Evolutionary conservation across 2,888 invertebrate species (phyloP), one percentile per base, ranked within the genome.

Genomic region (Philonicus albiceps): DNA sequence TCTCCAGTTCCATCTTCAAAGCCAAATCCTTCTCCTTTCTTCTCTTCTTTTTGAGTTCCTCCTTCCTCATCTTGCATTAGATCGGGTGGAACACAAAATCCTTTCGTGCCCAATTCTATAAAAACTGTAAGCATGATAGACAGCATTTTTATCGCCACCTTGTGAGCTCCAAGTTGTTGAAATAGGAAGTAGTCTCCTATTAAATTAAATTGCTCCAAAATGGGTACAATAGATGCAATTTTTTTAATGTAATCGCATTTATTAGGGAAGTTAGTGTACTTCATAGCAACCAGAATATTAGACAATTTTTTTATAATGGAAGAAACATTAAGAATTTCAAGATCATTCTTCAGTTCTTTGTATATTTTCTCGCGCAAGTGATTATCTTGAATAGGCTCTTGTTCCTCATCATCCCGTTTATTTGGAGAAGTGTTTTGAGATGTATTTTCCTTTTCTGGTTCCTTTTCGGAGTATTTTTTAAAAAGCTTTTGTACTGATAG

Each of bases 31-130:
- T 95, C 95, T 0, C 95, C 93, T 37, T 93, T 91, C 86, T 94
- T 94, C 1, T 94, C 94, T 0, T 94, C 93, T 19, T 93, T 93
- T 53, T 87, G 85, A 88, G 93, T 93, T 90, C 91, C 3, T 89
- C 53, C 89, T 30, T 94, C 94, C 88, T 95, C 95, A 53, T 96
- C 96, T 89, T 95, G 95, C 89, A 96, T 95, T 34, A 96, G 93
- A 90, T 98, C 98, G 3, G 96, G 95, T 0, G 98, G 98, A 78
- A 97, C 95, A 91, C 99, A 98, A 92, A 99, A 99, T 19, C 99
- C 99, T 93, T 96, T 96, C 64, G 94, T 93, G 16, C 96, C 95
- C 40, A 99, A 93, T 89, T 98, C 97, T 0, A 96, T 94, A 91
- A 98, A 99, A 16, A 98, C 95, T 87, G 95, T 96, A 85, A 98